These are phyloP conservation scores for Gasterosteus aculeatus DNA, from an alignment of 2,113 vertebrate genomes.

Conservation along the genomic window DNA sequence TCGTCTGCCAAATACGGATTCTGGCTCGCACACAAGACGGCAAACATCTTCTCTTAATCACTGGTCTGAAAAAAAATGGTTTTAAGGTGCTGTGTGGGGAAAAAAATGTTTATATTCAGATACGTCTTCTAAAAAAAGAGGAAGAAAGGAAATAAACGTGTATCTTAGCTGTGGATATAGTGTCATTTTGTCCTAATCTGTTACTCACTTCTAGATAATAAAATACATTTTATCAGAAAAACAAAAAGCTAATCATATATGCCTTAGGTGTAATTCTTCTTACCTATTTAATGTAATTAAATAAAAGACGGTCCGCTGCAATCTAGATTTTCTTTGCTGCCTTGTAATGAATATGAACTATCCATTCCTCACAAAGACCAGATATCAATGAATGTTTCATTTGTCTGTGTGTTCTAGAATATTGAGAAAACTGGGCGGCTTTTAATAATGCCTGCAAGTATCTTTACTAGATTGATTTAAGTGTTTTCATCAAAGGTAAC, in stretches of 20 bases:
- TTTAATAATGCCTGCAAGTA: slow-evolving; percentile 32
- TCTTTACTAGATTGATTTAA: slow-evolving; percentile 51
- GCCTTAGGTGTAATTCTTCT: slow-evolving; percentile 4
- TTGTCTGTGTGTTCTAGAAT: slow-evolving; percentile 49
- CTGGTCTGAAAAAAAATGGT: slow-evolving; percentile 40
- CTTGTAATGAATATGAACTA: slow-evolving; percentile 51
- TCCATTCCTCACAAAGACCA: slow-evolving; percentile 49
- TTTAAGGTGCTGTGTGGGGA: slow-evolving; percentile 42
- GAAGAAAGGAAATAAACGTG: slow-evolving; percentile 10
- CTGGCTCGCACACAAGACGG: slow-evolving; percentile 74
- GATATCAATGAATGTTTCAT: slow-evolving; percentile 67
- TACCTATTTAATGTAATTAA: background rate
- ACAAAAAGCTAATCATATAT: slow-evolving; percentile 39
- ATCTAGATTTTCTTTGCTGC: slow-evolving; percentile 15
- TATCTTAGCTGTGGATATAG: background rate
- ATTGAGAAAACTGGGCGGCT: slow-evolving; percentile 39
- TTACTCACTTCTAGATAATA: slow-evolving; percentile 7
- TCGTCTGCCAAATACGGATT: slow-evolving; percentile 75
- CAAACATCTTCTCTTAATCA: slow-evolving; percentile 74
- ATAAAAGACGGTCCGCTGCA: slow-evolving; percentile 3
- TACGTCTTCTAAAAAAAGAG: background rate
- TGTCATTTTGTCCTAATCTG: slow-evolving; percentile 9
- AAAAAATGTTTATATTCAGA: slow-evolving; percentile 36
- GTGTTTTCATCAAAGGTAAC: slow-evolving; percentile 43
- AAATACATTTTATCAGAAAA: slow-evolving; percentile 35